These are phyloP conservation scores for Pheucticus melanocephalus DNA, from an alignment of 2,113 vertebrate genomes.

Conservation along the genomic window DNA sequence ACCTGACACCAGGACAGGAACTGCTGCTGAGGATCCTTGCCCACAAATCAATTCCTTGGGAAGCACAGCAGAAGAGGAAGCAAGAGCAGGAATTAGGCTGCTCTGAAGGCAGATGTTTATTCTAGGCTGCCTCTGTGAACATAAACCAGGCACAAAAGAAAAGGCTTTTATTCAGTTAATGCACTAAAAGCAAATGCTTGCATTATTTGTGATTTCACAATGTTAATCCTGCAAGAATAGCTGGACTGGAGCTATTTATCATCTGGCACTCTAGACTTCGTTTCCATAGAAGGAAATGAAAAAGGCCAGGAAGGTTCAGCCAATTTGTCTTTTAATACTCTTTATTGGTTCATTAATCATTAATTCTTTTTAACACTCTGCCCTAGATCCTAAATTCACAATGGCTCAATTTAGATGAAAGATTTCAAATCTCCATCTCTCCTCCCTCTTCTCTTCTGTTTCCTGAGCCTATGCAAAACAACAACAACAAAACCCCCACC, in stretches of 20 bases:
- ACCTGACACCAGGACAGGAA: not conserved
- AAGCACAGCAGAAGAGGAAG: not conserved
- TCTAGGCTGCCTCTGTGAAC: not conserved
- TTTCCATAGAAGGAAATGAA: conserved; percentile 52
- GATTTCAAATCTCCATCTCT: not conserved
- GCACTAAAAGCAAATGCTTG: not conserved
- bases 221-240: conserved; percentile 9
- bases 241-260: conserved; percentile 14
- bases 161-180: not conserved
- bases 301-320: conserved; percentile 53
- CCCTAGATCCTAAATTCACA: conserved; percentile 63
- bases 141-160: not conserved
- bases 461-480: not conserved
- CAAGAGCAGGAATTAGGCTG: not conserved
- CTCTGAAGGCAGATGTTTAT: not conserved
- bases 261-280: conserved; percentile 31
- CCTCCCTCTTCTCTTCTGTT: not conserved
- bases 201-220: not conserved
- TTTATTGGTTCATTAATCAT: conserved; percentile 71
- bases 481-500: not conserved
- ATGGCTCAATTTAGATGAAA: conserved; percentile 35
- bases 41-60: not conserved
- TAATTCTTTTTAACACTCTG: conserved; percentile 63
- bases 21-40: not conserved
- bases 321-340: conserved; percentile 65